These are phyloP conservation scores for Gymnothorax reevesii DNA, from an alignment of 2,797 vertebrate genomes.

Conservation along the genomic window DNA sequence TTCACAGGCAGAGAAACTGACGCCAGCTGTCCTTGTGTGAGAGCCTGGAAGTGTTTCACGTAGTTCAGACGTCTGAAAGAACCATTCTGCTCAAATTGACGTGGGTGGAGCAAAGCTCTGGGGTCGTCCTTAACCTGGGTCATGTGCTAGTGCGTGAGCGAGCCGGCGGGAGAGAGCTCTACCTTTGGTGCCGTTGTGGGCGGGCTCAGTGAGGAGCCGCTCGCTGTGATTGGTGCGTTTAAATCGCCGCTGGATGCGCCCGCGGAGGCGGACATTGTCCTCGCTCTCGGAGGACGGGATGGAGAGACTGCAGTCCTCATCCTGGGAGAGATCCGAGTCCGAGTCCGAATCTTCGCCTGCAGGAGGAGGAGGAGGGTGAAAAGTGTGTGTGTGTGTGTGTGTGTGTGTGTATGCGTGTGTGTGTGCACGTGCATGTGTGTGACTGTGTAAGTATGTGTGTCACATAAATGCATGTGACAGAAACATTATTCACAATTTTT, in stretches of 20 bases:
- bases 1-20: too few species aligned
- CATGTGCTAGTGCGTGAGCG: neutral
- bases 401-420: neutral
- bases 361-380: neutral
- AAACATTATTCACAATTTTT: too few species aligned
- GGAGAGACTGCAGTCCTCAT: slow-evolving; percentile 93
- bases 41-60: too few species aligned
- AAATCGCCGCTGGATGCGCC: slow-evolving; percentile 90
- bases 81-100: too few species aligned
- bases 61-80: too few species aligned
- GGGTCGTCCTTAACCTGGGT: too few species aligned
- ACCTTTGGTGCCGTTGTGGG: slow-evolving; percentile 89
- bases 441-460: slow-evolving; percentile 39
- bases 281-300: slow-evolving; percentile 97
- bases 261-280: slow-evolving; percentile 90
- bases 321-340: slow-evolving; percentile 93
- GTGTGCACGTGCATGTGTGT: neutral
- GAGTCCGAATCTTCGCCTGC: slow-evolving; percentile 93
- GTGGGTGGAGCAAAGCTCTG: too few species aligned
- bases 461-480: neutral
- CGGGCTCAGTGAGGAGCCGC: slow-evolving; percentile 86
- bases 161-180: slow-evolving; percentile 13
- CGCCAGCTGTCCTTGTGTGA: too few species aligned
- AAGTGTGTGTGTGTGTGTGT: neutral
- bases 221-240: slow-evolving; percentile 88